Evolutionary conservation across 2,888 invertebrate species (phyloP).

Genomic region (Eugnorisma glareosa): DNA sequence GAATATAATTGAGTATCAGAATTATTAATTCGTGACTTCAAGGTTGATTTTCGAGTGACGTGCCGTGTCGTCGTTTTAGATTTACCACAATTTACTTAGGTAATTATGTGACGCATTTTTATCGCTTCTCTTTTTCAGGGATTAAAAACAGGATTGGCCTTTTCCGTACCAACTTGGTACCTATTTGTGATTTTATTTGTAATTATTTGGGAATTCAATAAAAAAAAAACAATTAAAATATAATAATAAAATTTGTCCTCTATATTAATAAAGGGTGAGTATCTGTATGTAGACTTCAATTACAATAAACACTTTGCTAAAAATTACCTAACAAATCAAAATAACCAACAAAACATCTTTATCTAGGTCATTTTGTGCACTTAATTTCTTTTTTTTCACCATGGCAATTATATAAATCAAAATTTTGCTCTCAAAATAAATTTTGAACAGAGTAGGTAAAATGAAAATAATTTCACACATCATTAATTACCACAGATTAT

Average conservation of each 20-base stretch:
- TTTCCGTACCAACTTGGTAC: not conserved
- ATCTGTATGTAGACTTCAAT: not conserved
- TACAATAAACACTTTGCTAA: not conserved
- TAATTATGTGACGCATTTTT: not conserved
- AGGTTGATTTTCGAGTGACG: conserved; percentile 11
- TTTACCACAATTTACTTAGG: conserved; percentile 7
- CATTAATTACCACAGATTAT: not conserved
- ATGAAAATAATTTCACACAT: no score
- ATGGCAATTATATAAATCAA: not conserved
- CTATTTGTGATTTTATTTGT: not conserved
- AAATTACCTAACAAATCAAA: not conserved
- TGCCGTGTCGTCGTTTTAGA: conserved; percentile 26
- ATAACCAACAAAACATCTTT: not conserved
- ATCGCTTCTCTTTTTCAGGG: not conserved
- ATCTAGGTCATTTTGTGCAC: not conserved
- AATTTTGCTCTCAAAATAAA: no score
- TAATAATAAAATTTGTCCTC: not conserved
- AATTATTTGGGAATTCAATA: not conserved
- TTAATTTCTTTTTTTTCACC: not conserved
- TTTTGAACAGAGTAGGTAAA: no score
- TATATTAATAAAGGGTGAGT: not conserved
- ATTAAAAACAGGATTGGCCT: not conserved
- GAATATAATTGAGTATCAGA: conserved; percentile 53
- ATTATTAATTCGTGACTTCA: conserved; percentile 45
- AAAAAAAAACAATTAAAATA: not conserved